These are phyloP conservation scores for Eumaeus atala DNA, from an alignment of 1,140 invertebrate species.

Conservation along the genomic window DNA sequence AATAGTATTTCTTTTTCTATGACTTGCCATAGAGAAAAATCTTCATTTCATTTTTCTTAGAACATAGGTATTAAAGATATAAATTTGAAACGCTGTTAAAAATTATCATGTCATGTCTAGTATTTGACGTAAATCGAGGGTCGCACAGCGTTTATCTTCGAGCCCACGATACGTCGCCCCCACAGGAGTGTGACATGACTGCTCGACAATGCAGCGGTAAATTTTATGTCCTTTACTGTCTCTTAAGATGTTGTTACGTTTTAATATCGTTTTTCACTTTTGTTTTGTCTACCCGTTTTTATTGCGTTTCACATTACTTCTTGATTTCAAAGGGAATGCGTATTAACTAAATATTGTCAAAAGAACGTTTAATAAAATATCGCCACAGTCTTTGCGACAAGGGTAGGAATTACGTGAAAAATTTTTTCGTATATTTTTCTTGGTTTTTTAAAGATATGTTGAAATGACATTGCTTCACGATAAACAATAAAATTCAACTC, in stretches of 20 bases:
- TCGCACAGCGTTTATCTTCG: constrained; percentile 38
- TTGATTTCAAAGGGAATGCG: constrained; percentile 17
- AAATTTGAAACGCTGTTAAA: not conserved
- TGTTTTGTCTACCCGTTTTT: constrained; percentile 17
- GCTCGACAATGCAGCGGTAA: constrained; percentile 38
- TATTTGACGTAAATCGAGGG: constrained; percentile 1
- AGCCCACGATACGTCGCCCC: constrained; percentile 41
- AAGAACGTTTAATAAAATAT: no score
- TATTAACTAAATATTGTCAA: not conserved
- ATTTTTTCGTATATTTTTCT: no score
- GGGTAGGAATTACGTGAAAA: no score
- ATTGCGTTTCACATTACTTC: constrained; percentile 19
- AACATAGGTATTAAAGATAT: not conserved
- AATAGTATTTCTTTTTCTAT: no score
- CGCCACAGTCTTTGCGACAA: no score
- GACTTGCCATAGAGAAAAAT: no score
- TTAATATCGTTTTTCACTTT: constrained; percentile 17
- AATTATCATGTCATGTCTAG: not conserved
- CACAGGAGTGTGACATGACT: constrained; percentile 26
- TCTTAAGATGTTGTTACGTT: constrained; percentile 21
- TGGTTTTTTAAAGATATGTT: no score
- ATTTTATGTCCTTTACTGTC: constrained; percentile 29
- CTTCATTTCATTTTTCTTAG: no score
- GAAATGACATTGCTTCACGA: no score
- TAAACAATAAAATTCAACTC: no score